Percentiles rank a stretch among this genome's conserved stretches.
These are phyloP conservation scores for Callionymus lyra DNA, from an alignment of 2,113 vertebrate species.

Conservation along the genomic window DNA sequence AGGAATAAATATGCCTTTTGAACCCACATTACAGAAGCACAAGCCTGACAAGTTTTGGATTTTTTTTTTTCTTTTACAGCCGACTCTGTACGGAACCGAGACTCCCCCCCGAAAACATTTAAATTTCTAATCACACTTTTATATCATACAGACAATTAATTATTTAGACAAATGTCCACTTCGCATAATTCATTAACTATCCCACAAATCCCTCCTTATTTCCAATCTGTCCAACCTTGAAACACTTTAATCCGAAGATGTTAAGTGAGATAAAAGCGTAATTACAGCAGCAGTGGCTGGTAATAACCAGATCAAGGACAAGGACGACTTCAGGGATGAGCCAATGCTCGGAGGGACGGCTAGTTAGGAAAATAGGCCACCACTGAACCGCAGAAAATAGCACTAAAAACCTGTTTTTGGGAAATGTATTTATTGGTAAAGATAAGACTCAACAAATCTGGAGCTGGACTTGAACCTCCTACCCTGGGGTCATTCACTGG, in stretches of 20 bases:
- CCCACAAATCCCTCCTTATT: slow-evolving; percentile 51
- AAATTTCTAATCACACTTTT: slow-evolving; percentile 66
- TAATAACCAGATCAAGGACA: slow-evolving; percentile 60
- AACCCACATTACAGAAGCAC: slow-evolving; percentile 48
- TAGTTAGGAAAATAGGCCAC: slow-evolving; percentile 38
- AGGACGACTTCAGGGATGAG: slow-evolving; percentile 28
- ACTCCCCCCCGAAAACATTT: slow-evolving; percentile 53
- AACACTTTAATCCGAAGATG: slow-evolving; percentile 53
- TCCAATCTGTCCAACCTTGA: slow-evolving; percentile 53
- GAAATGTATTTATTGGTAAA: too few relatives aligned
- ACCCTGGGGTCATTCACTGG: too few relatives aligned
- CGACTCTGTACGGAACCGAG: slow-evolving; percentile 38
- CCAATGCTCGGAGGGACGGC: slow-evolving; percentile 19
- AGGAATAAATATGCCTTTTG: slow-evolving; percentile 59
- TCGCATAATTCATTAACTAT: slow-evolving; percentile 52
- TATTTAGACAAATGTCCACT: slow-evolving; percentile 63
- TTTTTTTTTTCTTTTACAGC: slow-evolving; percentile 38
- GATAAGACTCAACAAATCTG: too few relatives aligned
- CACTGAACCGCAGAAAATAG: neutral
- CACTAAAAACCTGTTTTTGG: too few relatives aligned
- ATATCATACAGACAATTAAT: slow-evolving; percentile 64
- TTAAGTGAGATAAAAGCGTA: slow-evolving; percentile 55
- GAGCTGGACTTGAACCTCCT: too few relatives aligned
- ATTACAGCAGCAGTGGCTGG: slow-evolving; percentile 42
- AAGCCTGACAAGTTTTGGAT: slow-evolving; percentile 47